Percentiles rank a stretch among this genome's conserved stretches.
Conservation (phyloP, 2,113 vertebrate genomes). For the Orthonyx spaldingii region DNA sequence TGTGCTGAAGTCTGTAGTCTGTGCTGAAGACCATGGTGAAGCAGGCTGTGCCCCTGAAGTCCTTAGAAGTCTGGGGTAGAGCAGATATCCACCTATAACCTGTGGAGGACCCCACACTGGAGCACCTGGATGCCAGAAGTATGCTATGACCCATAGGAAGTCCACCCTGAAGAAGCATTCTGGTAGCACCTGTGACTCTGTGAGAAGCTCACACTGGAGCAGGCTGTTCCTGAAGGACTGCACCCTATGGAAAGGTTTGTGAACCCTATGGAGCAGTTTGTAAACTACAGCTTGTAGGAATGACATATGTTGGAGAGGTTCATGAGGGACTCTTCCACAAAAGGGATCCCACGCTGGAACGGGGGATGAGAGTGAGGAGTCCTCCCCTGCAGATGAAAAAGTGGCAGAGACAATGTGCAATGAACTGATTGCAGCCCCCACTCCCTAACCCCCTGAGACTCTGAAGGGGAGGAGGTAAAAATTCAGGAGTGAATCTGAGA, state of each 20-base stretch:
- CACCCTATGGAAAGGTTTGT: neutral
- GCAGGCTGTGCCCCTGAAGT: neutral
- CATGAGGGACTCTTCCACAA: neutral
- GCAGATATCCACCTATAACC: neutral
- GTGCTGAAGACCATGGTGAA: neutral
- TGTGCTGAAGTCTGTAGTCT: too few species aligned
- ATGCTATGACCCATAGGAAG: neutral
- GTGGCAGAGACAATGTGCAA: accelerated
- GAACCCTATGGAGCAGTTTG: too few species aligned
- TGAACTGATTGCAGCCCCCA: neutral
- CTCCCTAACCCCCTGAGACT: neutral
- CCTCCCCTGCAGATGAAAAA: neutral
- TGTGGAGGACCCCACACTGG: accelerated
- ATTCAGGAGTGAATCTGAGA: neutral
- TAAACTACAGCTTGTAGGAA: neutral
- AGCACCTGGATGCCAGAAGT: neutral
- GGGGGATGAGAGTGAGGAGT: neutral
- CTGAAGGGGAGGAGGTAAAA: neutral
- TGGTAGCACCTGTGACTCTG: neutral
- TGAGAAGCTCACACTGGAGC: neutral
- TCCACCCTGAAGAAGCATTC: neutral
- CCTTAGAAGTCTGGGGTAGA: accelerated
- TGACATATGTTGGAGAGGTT: neutral
- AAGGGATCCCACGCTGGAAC: accelerated
- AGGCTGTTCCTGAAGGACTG: neutral